A percentile compares a stretch with the other conserved stretches of the same genome.
Conservation (phyloP, 2,888 invertebrate genomes). For the Tetramorium bicarinatum region DNA sequence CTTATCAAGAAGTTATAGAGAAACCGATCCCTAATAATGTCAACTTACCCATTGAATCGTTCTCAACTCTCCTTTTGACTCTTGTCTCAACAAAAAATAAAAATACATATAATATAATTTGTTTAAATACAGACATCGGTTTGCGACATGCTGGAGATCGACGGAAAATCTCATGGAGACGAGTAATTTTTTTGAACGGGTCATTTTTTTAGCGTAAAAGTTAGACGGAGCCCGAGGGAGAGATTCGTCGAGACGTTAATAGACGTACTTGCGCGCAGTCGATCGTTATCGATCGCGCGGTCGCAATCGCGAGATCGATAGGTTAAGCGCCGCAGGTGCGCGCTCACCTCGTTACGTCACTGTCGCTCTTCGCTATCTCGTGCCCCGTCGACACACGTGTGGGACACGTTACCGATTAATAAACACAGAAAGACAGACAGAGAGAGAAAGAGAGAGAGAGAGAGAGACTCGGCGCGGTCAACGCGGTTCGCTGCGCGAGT, state of each 20-base stretch:
- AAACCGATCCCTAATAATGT: too few relatives aligned
- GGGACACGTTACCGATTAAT: slow-evolving; percentile 72
- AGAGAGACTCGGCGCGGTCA: slow-evolving; percentile 55
- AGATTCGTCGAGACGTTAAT: background rate
- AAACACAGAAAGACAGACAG: background rate
- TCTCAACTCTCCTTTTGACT: too few relatives aligned
- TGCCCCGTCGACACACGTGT: slow-evolving; percentile 11
- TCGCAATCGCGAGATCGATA: slow-evolving; percentile 3
- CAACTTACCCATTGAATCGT: too few relatives aligned
- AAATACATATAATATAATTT: too few relatives aligned
- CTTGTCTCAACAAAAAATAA: too few relatives aligned
- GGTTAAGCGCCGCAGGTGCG: slow-evolving; percentile 30
- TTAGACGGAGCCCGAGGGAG: too few relatives aligned
- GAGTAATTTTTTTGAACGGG: background rate
- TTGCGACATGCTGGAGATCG: background rate
- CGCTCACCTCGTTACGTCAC: slow-evolving; percentile 43
- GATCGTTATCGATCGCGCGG: slow-evolving; percentile 26
- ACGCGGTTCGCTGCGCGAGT: slow-evolving; percentile 64
- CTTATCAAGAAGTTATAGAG: too few relatives aligned
- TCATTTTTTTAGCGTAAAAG: background rate
- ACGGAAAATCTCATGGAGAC: background rate
- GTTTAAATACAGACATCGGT: background rate
- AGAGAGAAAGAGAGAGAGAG: background rate
- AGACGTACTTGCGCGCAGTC: background rate
- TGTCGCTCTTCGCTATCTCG: background rate